These are phyloP conservation scores for Temnothorax ravouxi DNA, from an alignment of 2,888 invertebrate species.

Conservation along the genomic window DNA sequence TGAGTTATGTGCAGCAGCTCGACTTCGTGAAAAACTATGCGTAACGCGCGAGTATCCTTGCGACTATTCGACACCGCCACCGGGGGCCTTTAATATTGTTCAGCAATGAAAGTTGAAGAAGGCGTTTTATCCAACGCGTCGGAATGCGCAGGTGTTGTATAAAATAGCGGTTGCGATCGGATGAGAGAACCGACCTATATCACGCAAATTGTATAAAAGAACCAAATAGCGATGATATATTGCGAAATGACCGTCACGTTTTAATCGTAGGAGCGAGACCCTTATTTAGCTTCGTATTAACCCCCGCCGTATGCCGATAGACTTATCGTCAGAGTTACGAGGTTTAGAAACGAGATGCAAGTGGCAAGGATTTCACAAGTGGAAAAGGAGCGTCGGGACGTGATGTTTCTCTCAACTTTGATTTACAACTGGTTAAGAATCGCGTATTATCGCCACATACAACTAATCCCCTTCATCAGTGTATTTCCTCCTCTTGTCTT, in stretches of 20 bases:
- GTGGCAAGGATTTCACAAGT: conserved; percentile 54
- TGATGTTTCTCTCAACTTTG: conserved; percentile 80
- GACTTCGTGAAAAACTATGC: background rate
- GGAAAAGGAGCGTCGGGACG: conserved; percentile 44
- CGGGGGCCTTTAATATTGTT: background rate
- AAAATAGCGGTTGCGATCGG: background rate
- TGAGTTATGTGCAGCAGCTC: conserved; percentile 11
- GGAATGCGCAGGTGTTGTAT: background rate
- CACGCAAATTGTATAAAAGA: background rate
- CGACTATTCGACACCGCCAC: background rate
- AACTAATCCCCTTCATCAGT: conserved; percentile 79
- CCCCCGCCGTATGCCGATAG: background rate
- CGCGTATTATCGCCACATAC: conserved; percentile 78
- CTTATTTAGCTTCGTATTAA: background rate
- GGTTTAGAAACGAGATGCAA: conserved; percentile 28
- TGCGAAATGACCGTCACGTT: background rate
- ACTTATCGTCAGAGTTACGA: background rate
- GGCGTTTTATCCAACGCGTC: background rate
- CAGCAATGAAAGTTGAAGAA: background rate
- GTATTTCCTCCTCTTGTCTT: conserved; percentile 59
- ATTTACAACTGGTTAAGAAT: conserved; percentile 83
- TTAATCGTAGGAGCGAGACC: background rate
- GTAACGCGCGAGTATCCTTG: background rate
- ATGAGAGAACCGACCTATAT: background rate
- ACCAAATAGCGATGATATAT: background rate